Evolutionary conservation across 2,888 invertebrate genomes (phyloP).

Genomic region (Tolmerus cingulatus): DNA sequence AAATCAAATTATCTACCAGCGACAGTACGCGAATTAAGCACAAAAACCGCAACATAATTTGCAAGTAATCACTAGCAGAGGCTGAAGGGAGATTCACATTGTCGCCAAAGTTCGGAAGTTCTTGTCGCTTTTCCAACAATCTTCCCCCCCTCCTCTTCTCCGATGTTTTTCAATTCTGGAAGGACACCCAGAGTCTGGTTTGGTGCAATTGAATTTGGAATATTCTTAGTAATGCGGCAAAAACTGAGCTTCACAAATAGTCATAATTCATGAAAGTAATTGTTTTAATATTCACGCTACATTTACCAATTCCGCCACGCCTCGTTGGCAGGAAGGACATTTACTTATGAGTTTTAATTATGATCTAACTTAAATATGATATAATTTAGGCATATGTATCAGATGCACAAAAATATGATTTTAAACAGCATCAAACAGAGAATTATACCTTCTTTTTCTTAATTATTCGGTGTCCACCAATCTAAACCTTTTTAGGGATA

Average conservation of each 20-base stretch:
- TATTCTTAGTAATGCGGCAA: slow-evolving; percentile 4
- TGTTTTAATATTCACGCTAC: slow-evolving; percentile 31
- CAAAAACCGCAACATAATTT: slow-evolving; percentile 35
- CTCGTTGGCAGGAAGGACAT: neutral
- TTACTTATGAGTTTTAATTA: slow-evolving; percentile 14
- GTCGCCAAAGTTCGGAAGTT: slow-evolving; percentile 33
- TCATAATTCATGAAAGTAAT: slow-evolving; percentile 23
- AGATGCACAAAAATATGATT: no score
- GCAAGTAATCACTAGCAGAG: slow-evolving; percentile 22
- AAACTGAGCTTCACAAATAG: neutral
- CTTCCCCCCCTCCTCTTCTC: neutral
- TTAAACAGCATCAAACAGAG: no score
- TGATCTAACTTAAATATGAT: neutral
- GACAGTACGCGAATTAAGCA: slow-evolving; percentile 28
- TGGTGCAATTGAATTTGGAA: slow-evolving; percentile 7
- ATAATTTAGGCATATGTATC: neutral
- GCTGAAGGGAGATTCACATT: slow-evolving; percentile 20
- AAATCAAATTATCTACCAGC: slow-evolving; percentile 29
- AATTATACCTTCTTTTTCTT: no score
- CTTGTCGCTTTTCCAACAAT: slow-evolving; percentile 24
- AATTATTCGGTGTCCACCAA: no score
- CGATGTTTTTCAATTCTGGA: neutral
- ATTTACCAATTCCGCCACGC: slow-evolving; percentile 22
- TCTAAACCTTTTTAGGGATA: no score
- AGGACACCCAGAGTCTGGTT: neutral